Percentiles rank a stretch among this genome's conserved stretches.
Evolutionary conservation across 2,797 vertebrate genomes (phyloP).

Genomic region (Lerista edwardsae): DNA sequence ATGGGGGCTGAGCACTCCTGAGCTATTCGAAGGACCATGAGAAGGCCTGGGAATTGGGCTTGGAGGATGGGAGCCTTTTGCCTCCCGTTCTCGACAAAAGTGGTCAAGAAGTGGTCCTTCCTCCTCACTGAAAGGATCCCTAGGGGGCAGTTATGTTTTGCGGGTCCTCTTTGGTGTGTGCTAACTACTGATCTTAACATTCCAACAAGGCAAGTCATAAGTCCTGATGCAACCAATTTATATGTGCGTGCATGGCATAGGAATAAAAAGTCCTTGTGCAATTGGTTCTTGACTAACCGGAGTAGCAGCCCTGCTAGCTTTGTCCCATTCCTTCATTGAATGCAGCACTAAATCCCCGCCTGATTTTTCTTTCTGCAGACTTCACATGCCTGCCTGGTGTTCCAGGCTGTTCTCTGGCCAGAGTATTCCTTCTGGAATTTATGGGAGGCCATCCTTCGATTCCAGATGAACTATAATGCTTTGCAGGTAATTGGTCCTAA

Average conservation of each 20-base stretch:
- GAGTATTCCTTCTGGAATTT: constrained; percentile 99
- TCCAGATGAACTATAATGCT: constrained; percentile 89
- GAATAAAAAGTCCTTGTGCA: not conserved
- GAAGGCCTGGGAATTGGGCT: not conserved
- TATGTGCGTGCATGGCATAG: not conserved
- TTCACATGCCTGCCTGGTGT: constrained; percentile 95
- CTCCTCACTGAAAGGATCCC: too few relatives aligned
- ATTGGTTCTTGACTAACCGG: not conserved
- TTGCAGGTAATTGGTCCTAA: constrained; percentile 84
- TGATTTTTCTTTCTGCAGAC: constrained; percentile 79
- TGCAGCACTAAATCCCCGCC: not conserved
- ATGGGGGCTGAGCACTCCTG: not conserved
- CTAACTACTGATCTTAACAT: not conserved
- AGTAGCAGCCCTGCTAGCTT: not conserved
- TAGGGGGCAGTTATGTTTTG: not conserved
- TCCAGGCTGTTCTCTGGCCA: constrained; percentile 95
- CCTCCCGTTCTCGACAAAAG: not conserved
- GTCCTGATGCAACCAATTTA: not conserved
- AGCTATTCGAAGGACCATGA: not conserved
- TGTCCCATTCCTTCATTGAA: not conserved
- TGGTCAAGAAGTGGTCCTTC: too few relatives aligned
- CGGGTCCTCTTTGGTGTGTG: not conserved
- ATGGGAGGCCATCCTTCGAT: constrained; percentile 93
- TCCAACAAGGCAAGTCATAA: not conserved
- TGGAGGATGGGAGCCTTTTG: not conserved